These are phyloP conservation scores for Pseudococcus jackbeardsleyi DNA, from an alignment of 2,888 invertebrate genomes.

Conservation along the genomic window DNA sequence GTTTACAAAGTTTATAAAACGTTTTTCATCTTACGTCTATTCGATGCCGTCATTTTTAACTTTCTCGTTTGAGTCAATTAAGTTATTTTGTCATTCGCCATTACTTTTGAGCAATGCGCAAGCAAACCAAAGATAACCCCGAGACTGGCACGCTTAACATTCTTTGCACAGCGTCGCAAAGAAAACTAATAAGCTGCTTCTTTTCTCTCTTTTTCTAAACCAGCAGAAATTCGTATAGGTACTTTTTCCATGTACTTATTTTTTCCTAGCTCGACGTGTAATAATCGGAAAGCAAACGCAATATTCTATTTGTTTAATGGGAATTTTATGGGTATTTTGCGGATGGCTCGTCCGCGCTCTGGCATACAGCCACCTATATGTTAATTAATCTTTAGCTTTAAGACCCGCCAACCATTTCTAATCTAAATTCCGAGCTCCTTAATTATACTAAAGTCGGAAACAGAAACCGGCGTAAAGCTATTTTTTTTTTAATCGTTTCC, in stretches of 20 bases:
- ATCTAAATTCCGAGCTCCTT: conserved; percentile 50
- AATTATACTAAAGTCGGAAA: conserved; percentile 58
- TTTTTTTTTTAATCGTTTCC: conserved; percentile 42
- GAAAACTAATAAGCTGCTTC: neutral
- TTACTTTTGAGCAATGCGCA: neutral
- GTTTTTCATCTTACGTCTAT: neutral
- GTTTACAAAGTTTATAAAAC: conserved; percentile 31
- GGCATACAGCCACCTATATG: conserved; percentile 61
- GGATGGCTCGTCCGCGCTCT: conserved; percentile 24
- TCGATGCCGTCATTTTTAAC: conserved; percentile 22
- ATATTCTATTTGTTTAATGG: conserved; percentile 49
- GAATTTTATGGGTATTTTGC: conserved; percentile 55
- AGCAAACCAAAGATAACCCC: neutral
- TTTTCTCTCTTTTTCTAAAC: neutral
- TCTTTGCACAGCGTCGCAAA: neutral
- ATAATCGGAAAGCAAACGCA: conserved; percentile 3
- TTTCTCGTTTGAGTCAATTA: conserved; percentile 33
- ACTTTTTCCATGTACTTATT: neutral
- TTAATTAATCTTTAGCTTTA: conserved; percentile 59
- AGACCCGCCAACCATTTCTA: conserved; percentile 47
- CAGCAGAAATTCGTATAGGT: neutral
- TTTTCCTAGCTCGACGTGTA: neutral
- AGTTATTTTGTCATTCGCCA: conserved; percentile 2
- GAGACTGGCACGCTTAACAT: neutral
- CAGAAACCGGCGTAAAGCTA: conserved; percentile 51